These are phyloP conservation scores for Myopa tessellatipennis DNA, from an alignment of 2,888 invertebrate genomes.

Conservation along the genomic window DNA sequence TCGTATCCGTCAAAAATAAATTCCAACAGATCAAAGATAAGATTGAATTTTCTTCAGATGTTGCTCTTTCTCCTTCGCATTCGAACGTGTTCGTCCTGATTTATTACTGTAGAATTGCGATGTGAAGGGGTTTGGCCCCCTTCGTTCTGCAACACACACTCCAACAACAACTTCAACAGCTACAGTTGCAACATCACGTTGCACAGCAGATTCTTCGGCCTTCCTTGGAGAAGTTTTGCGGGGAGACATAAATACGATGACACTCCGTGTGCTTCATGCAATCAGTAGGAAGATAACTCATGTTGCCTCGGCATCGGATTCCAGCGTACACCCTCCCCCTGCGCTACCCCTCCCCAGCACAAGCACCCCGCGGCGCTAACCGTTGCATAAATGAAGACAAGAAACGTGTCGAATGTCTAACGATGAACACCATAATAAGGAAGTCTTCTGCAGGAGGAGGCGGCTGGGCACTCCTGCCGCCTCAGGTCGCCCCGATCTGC, in stretches of 20 bases:
- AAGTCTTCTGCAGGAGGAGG: conserved; percentile 10
- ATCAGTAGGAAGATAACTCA: conserved; percentile 17
- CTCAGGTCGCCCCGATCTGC: neutral
- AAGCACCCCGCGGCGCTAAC: neutral
- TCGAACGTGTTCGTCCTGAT: conserved; percentile 6
- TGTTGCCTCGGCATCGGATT: conserved; percentile 13
- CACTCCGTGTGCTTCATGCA: neutral
- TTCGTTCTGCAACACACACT: neutral
- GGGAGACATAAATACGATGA: conserved; percentile 4
- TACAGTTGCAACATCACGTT: conserved; percentile 10
- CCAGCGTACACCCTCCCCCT: neutral
- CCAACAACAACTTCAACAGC: neutral
- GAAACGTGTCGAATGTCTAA: conserved; percentile 33
- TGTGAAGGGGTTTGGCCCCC: no score
- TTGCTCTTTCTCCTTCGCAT: neutral
- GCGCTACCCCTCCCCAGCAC: neutral
- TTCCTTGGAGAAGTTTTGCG: neutral
- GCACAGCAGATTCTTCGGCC: neutral
- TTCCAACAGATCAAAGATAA: conserved; percentile 9
- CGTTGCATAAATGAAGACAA: neutral
- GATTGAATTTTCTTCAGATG: conserved; percentile 8
- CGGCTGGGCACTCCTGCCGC: neutral
- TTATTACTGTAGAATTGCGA: neutral
- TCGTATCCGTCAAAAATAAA: neutral
- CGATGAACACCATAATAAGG: conserved; percentile 17